Base-by-base conservation (phyloP, 2,888 invertebrate genomes). In the Platycnemis pennipes region DNA sequence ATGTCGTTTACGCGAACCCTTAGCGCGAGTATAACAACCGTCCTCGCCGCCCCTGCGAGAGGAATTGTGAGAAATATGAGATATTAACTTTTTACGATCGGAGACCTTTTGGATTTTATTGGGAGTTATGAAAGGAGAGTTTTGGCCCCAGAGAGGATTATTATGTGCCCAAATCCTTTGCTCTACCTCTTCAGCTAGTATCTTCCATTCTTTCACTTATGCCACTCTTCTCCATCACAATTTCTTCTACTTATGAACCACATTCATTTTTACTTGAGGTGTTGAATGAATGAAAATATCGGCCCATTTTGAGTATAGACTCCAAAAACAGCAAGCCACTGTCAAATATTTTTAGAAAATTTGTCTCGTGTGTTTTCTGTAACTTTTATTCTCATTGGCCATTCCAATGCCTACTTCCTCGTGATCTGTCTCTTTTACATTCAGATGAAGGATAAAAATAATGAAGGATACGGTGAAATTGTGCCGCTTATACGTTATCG, bases 31-130 rank as follows among this genome's bases (percentile, higher is more conserved):
- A 37, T 31, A 77, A 77, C 37, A 16, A 16, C 37, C 5, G 69
- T 37, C 37, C 69, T 77, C 31, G n/a, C 77, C 31, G n/a, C 77
- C 77, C 37, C 13, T 37, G 37, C 26, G 77, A 77, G 77, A 37
- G 16, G 37, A 77, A 77, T 77, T 22, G 77, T 37, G 77, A 37
- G 16, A 77, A 77, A 77, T 77, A 37, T 77, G 77, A 77, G 31
- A 26, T 77, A 77, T 77, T 77, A 77, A 77, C n/a, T 77, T 77
- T 77, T 77, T 77, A 77, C 37, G 77, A 77, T 77, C 77, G 13
- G 77, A 11, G 77, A 77, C 77, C 77, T 77, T 77, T 77, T 77
- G 77, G 77, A 77, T 77, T 77, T 77, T 77, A 77, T 77, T 37
- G 77, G 77, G 16, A 77, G 77, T 77, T 77, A 77, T 37, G 77